Conservation (phyloP, 2,888 invertebrate species). For the Torymus tubicola region DNA sequence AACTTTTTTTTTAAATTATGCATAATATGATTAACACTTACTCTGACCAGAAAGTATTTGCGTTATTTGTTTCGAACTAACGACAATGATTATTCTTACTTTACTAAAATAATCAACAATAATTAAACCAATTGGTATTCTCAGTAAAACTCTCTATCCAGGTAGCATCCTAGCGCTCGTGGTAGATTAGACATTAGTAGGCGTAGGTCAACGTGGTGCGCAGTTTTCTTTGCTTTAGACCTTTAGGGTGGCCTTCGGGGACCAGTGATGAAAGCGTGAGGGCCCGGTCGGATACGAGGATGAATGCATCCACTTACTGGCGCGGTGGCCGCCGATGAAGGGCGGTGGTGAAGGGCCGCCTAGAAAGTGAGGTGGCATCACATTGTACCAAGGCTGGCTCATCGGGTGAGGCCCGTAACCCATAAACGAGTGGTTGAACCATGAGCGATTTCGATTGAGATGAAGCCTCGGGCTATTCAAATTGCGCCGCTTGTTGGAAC, state of each 20-base stretch:
- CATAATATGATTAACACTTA: too few relatives aligned
- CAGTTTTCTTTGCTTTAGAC: constrained; percentile 64
- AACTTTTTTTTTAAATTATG: too few relatives aligned
- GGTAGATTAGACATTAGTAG: constrained; percentile 47
- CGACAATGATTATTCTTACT: background rate
- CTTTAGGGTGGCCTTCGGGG: constrained; percentile 73
- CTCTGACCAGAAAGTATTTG: too few relatives aligned
- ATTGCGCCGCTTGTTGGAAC: constrained; percentile 72
- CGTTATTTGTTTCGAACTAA: too few relatives aligned
- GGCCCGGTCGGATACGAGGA: constrained; percentile 71
- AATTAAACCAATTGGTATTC: constrained; percentile 1
- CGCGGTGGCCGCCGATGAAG: constrained; percentile 70
- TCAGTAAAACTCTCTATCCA: constrained; percentile 49
- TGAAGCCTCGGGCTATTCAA: constrained; percentile 72
- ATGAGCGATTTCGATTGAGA: constrained; percentile 71
- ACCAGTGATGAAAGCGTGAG: constrained; percentile 73
- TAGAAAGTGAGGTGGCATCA: constrained; percentile 72
- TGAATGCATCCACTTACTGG: constrained; percentile 72
- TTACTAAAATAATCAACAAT: background rate
- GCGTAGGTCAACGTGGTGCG: constrained; percentile 42
- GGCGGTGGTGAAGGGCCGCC: constrained; percentile 73
- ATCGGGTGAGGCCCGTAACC: constrained; percentile 73
- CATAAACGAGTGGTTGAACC: constrained; percentile 71
- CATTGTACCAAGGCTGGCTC: constrained; percentile 71
- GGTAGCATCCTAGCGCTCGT: constrained; percentile 31